A percentile compares a stretch with the other conserved stretches of the same genome.
phyloP scores from a whole-genome alignment of 2,113 vertebrate genomes.

The Myiozetetes cayanensis region DNA sequence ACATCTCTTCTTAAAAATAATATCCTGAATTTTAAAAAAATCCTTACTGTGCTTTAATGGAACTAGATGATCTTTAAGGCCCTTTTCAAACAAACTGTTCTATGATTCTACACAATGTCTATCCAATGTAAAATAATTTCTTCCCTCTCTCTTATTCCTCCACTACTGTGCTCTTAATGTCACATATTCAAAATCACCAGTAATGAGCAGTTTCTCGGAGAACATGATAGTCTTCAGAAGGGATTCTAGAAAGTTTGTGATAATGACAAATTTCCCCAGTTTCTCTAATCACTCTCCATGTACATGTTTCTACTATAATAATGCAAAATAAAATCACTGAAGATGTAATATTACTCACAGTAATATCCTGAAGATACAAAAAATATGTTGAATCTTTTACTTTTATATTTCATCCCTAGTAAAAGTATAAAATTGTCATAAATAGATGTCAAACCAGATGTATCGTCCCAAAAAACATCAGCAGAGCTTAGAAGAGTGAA shows the following conservation, averaged over 20 bases:
- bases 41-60: neutral
- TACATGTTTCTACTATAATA: rapidly evolving
- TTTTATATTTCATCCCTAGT: neutral
- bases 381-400: neutral
- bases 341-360: neutral
- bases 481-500: neutral
- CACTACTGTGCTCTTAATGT: neutral
- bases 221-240: neutral
- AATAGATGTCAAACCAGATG: neutral
- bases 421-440: neutral
- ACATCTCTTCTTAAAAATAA: neutral
- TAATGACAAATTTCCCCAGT: neutral
- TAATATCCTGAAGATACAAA: neutral
- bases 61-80: neutral
- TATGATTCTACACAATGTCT: neutral
- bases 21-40: neutral
- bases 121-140: neutral
- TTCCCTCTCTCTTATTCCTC: neutral
- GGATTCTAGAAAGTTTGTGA: neutral
- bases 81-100: neutral
- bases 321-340: neutral
- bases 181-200: neutral
- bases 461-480: neutral
- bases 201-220: neutral
- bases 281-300: neutral